Conservation (phyloP, 2,888 invertebrate genomes). For the Siphonodentalium dalli region DNA sequence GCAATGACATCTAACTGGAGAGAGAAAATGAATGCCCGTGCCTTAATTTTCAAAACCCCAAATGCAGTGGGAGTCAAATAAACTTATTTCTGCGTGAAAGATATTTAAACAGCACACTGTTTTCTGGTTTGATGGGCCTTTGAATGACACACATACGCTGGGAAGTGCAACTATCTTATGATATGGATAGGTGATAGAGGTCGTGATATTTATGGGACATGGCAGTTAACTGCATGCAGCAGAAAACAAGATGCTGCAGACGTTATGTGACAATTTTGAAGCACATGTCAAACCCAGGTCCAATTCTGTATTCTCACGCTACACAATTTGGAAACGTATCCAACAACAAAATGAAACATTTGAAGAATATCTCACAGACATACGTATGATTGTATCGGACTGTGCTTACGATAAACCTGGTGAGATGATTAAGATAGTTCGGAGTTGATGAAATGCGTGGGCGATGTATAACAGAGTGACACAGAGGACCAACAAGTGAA, state of each 20-base stretch:
- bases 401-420: slow-evolving; percentile 4
- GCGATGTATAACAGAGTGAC: too few relatives aligned
- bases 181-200: slow-evolving; percentile 13
- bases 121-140: slow-evolving; percentile 11
- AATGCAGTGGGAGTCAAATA: slow-evolving; percentile 6
- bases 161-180: slow-evolving; percentile 16
- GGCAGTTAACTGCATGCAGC: slow-evolving; percentile 1
- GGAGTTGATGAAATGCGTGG: too few relatives aligned
- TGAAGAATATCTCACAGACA: slow-evolving; percentile 12
- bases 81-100: slow-evolving; percentile 2
- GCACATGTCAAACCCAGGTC: slow-evolving; percentile 1
- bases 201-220: slow-evolving; percentile 8
- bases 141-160: slow-evolving; percentile 2
- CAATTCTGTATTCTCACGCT: slow-evolving; percentile 5
- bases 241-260: not conserved
- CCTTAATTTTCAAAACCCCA: too few relatives aligned
- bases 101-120: slow-evolving; percentile 6
- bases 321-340: slow-evolving; percentile 2
- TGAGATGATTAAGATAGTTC: slow-evolving; percentile 12
- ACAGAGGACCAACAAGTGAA: not conserved
- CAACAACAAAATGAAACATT: slow-evolving; percentile 12
- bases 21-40: too few relatives aligned
- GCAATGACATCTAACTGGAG: too few relatives aligned
- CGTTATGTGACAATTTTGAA: slow-evolving; percentile 1
- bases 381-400: slow-evolving; percentile 2